Evolutionary conservation across 2,888 invertebrate genomes (phyloP), one percentile per base, ranked within the genome.

Genomic region (Plebejus anna): DNA sequence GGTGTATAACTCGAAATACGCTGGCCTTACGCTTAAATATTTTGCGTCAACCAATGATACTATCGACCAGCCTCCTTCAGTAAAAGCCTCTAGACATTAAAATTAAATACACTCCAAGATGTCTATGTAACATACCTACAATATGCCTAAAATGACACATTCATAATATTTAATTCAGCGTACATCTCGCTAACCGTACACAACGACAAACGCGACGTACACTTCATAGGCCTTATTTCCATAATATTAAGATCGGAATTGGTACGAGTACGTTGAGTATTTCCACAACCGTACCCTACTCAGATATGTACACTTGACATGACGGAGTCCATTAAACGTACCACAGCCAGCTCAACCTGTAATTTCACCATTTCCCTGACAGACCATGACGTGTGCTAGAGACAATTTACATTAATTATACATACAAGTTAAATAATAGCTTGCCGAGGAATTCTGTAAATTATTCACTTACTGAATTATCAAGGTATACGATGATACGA

Each of bases 341-440:
- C 13, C 66, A 9, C 2, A 32, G 66, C 66, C 32, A 36, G 13
- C 32, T 36, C 32, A 32, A 32, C 66, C 66, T 32, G 66, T 66
- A 66, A 66, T 66, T 66, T 66, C 66, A 32, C 32, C 32, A 36
- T 32, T 66, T 36, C 13, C 61, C 66, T 66, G 66, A 36, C 32
- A 66, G 36, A 2, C 66, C 66, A 66, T 66, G 66, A 66, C 66
- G 66, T 36, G 28, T 61, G 61, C 61, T 66, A 16, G 32, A 66
- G 66, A 66, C 66, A 66, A 36, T 16, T 66, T 66, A 66, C 66
- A 32, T 66, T 66, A 16, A 66, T 36, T 66, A 66, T 36, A 66
- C 66, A 66, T 36, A 66, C 32, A 66, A 66, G 32, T 66, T 36
- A 32, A 66, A 36, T 36, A 66, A 36, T 32, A 66, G 32, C 66